Conservation (phyloP, 2,113 vertebrate species). For the Eubucco bourcierii region DNA sequence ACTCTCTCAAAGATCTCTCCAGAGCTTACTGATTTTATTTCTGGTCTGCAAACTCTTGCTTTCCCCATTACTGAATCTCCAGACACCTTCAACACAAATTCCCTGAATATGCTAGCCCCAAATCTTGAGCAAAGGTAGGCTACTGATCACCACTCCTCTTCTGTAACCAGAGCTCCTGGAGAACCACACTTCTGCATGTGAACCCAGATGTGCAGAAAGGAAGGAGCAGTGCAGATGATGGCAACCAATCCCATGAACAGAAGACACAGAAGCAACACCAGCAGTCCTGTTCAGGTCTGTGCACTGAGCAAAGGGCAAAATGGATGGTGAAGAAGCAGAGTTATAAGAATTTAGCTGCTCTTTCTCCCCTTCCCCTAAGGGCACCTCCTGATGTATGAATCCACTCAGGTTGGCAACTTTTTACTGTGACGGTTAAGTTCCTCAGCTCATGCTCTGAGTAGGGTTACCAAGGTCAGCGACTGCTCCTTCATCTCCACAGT, state of each 20-base stretch:
- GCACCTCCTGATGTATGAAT: neutral
- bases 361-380: neutral
- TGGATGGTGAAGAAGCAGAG: neutral
- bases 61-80: neutral
- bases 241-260: neutral
- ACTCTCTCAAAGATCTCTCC: neutral
- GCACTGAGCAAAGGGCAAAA: neutral
- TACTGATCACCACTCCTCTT: neutral
- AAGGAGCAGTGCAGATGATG: neutral
- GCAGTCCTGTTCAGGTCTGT: neutral
- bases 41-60: constrained; percentile 55
- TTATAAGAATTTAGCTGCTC: neutral
- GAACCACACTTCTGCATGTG: neutral
- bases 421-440: constrained; percentile 5
- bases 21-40: constrained; percentile 37
- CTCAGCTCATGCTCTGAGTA: neutral
- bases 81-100: neutral
- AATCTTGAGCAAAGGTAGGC: neutral
- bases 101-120: accelerated
- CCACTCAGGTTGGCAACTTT: constrained; percentile 11
- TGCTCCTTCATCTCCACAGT: neutral
- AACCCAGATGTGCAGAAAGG: neutral
- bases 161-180: neutral
- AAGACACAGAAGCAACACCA: neutral
- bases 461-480: constrained; percentile 33